These are phyloP conservation scores for Scleropages formosus DNA, from an alignment of 2,797 vertebrate species.

Conservation along the genomic window DNA sequence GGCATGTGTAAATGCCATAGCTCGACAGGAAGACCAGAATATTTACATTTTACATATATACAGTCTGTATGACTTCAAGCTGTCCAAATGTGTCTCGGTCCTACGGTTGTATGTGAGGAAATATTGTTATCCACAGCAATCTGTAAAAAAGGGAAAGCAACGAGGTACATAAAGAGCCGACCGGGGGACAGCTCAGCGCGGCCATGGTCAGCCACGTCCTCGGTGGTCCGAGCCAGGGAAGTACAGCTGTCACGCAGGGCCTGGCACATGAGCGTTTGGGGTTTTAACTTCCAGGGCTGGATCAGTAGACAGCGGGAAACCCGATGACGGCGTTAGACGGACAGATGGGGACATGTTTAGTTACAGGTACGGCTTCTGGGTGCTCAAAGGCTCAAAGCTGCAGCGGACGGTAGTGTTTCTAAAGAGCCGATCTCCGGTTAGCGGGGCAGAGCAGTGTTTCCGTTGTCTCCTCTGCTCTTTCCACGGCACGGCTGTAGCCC, in stretches of 20 bases:
- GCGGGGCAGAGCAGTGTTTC: conserved; percentile 23
- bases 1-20: no score
- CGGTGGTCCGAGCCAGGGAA: background rate
- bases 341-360: conserved; percentile 23
- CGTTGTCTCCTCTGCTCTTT: conserved; percentile 30
- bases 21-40: no score
- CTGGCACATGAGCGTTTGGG: background rate
- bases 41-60: no score
- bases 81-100: no score
- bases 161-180: background rate
- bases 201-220: background rate
- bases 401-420: conserved; percentile 3
- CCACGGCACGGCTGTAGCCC: conserved; percentile 36
- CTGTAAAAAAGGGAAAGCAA: background rate
- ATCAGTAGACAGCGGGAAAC: conserved; percentile 21
- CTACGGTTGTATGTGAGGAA: no score
- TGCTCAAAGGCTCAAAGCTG: no score
- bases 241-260: conserved; percentile 20
- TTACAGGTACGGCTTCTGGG: conserved; percentile 17
- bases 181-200: background rate
- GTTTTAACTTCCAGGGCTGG: conserved; percentile 23
- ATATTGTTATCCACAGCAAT: background rate
- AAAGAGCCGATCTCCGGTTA: conserved; percentile 4
- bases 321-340: conserved; percentile 1
- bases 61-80: no score